Base-by-base conservation (phyloP, 2,113 vertebrate genomes). In the Carollia perspicillata region DNA sequence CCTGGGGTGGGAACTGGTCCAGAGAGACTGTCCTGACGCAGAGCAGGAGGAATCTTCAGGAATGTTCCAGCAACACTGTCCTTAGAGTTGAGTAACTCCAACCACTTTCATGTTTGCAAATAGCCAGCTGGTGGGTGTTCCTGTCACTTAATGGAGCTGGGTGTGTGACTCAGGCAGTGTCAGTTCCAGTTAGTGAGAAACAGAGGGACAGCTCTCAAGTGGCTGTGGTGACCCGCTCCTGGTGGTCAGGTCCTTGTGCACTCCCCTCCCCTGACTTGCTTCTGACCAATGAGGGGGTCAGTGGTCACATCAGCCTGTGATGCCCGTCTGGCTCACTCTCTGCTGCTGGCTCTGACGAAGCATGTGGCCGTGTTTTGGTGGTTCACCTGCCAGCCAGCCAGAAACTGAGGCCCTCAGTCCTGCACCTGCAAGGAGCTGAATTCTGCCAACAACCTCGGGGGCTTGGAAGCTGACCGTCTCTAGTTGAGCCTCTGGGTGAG, bases 191-290 rank as follows among this genome's bases (percentile, higher is more conserved):
- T 33, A n/a, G 30, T 40, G 26, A 51, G 28, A 74, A 42, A 26
- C 17, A 60, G 69, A 20, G 44, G 85, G 69, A 28, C 17, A 6
- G 37, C 20, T 44, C 37, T 74, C 30, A 44, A 30, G 85, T 60
- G 51, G 65, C 47, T 9, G 0, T 1, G 6, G 44, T 1, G 0
- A 68, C 63, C 85, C 5, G 0, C 40, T 47, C 53, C 53, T 2
- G 2, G 33, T 6, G 42, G 47, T 37, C 47, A 17, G 0, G 28
- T 49, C 74, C 74, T 68, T 23, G 44, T 17, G 35, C 28, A 18
- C 14, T 8, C 49, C 35, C 47, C 47, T 79, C 47, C 47, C 60
- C 44, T 20, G 42, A 47, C 80, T 84, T 6, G 20, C 60, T n/a
- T 49, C 81, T 84, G 47, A 68, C 75, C 60, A 42, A 5, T 26